A percentile compares a stretch with the other conserved stretches of the same genome.
phyloP scores from a whole-genome alignment of 1,140 invertebrate species.

The Fopius arisanus region DNA sequence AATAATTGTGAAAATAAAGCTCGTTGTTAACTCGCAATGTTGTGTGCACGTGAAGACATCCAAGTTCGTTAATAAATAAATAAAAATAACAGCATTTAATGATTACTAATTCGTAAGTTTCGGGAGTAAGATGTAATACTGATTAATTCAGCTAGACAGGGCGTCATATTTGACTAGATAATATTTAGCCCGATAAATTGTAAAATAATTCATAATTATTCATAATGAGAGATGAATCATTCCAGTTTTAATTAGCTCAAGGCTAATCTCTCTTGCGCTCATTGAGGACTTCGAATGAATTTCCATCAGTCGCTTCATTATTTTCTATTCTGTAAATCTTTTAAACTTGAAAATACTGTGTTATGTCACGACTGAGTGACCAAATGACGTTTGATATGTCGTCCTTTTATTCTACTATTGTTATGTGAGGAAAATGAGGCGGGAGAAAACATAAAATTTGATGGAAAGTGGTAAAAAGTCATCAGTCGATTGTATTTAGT shows the following conservation, averaged over 20 bases:
- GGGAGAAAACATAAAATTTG: conserved; percentile 12
- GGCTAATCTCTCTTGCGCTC: background rate
- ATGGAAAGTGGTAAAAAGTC: no score
- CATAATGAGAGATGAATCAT: conserved; percentile 12
- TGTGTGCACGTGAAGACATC: conserved; percentile 36
- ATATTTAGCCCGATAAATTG: background rate
- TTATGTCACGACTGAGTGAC: conserved; percentile 13
- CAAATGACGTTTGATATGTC: conserved; percentile 25
- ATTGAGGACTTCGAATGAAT: background rate
- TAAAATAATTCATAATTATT: background rate
- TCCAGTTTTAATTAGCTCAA: conserved; percentile 23
- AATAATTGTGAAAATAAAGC: conserved; percentile 25
- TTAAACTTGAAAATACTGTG: conserved; percentile 3
- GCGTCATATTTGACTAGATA: background rate
- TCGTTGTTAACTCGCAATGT: conserved; percentile 42
- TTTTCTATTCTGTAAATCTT: background rate
- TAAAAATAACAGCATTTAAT: conserved; percentile 26
- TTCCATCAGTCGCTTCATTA: conserved; percentile 15
- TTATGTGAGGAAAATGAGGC: conserved; percentile 6
- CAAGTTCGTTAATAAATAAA: conserved; percentile 29
- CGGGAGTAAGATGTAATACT: conserved; percentile 9
- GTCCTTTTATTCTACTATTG: conserved; percentile 14
- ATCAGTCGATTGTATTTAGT: no score
- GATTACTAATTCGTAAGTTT: conserved; percentile 21
- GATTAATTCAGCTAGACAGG: conserved; percentile 1